Evolutionary conservation across 2,797 vertebrate genomes (phyloP).

Genomic region (Sebastes hubbsi): DNA sequence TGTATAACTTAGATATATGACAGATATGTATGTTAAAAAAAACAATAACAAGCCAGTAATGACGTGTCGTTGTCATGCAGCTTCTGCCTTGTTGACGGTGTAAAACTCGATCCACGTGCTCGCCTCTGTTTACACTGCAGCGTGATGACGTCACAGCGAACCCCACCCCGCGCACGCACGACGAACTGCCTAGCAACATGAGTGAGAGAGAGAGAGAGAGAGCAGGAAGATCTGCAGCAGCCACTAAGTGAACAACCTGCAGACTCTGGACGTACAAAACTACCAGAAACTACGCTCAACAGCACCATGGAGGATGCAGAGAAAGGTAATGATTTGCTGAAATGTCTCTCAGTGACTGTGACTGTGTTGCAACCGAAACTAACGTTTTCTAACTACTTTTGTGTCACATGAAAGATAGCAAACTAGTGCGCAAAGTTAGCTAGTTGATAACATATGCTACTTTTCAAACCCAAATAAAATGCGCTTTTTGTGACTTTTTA

Average conservation of each 20-base stretch:
- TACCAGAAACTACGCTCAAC: constrained; percentile 12
- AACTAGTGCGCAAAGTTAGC: constrained; percentile 21
- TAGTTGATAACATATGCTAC: constrained; percentile 55
- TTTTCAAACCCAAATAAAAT: background rate
- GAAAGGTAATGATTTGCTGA: constrained; percentile 67
- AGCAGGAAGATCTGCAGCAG: constrained; percentile 62
- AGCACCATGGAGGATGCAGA: constrained; percentile 77
- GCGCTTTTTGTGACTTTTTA: background rate
- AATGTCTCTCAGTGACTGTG: background rate
- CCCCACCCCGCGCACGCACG: constrained; percentile 73
- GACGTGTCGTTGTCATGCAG: background rate
- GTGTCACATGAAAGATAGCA: constrained; percentile 60
- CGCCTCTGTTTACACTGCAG: constrained; percentile 78
- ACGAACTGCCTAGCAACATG: constrained; percentile 3
- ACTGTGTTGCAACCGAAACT: background rate
- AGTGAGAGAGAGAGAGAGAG: background rate
- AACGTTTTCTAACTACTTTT: background rate
- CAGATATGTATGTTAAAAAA: too few species aligned
- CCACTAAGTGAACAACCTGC: constrained; percentile 54
- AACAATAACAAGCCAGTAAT: background rate
- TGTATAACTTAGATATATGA: too few species aligned
- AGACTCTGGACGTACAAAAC: constrained; percentile 28
- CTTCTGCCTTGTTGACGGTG: constrained; percentile 33
- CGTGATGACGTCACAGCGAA: constrained; percentile 75
- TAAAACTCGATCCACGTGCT: constrained; percentile 76